Conservation (phyloP, 1,140 invertebrate species). For the Chlorops oryzae region DNA sequence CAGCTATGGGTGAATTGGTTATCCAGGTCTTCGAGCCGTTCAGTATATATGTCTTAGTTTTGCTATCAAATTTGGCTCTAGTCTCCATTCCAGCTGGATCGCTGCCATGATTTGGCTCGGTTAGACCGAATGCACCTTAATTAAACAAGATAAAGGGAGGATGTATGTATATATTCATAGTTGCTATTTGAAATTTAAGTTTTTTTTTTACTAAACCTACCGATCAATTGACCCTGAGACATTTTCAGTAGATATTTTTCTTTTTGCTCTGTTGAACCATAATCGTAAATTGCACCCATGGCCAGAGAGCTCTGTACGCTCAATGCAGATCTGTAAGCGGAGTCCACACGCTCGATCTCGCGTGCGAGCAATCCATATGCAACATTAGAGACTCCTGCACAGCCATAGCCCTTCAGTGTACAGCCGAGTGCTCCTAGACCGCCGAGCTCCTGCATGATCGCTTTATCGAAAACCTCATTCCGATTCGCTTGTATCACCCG, state of each 20-base stretch:
- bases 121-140: conserved; percentile 86
- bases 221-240: conserved; percentile 78
- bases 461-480: conserved; percentile 83
- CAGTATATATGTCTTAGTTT: conserved; percentile 72
- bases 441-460: conserved; percentile 88
- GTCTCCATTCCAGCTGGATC: conserved; percentile 89
- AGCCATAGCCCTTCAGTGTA: conserved; percentile 88
- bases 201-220: conserved; percentile 41
- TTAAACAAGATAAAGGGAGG: conserved; percentile 4
- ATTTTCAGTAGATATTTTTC: conserved; percentile 82
- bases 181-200: background rate
- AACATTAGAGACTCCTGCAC: conserved; percentile 88
- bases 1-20: conserved; percentile 91
- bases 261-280: conserved; percentile 84
- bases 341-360: conserved; percentile 88
- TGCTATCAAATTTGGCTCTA: conserved; percentile 65
- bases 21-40: conserved; percentile 96
- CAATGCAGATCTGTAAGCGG: conserved; percentile 84
- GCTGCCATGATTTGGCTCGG: conserved; percentile 97
- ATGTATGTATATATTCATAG: background rate
- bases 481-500: conserved; percentile 84
- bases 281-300: conserved; percentile 86
- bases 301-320: conserved; percentile 98
- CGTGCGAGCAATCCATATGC: conserved; percentile 91
- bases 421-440: conserved; percentile 80